Percentiles rank a stretch among this genome's conserved stretches.
phyloP scores from a whole-genome alignment of 2,113 vertebrate species.

The Percopsis transmontana region DNA sequence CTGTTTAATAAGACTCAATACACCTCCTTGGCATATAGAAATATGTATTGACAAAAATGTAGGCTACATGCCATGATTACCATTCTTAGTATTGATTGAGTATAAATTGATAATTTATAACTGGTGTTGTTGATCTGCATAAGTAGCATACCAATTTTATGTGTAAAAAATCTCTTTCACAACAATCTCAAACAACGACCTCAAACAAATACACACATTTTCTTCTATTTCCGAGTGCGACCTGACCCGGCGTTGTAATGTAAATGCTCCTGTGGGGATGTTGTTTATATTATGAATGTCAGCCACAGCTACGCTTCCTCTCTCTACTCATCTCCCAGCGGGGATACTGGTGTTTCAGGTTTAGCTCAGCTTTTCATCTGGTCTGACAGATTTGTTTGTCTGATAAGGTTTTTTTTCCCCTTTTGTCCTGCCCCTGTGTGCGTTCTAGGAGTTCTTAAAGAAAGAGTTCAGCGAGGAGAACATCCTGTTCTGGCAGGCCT shows the following conservation, averaged over 20 bases:
- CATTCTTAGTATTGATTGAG: too few species aligned
- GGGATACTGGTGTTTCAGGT: neutral
- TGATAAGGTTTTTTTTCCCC: neutral
- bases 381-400: neutral
- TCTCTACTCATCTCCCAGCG: neutral
- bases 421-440: neutral
- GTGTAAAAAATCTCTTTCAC: too few species aligned
- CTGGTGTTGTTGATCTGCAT: too few species aligned
- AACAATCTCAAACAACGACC: neutral
- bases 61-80: too few species aligned
- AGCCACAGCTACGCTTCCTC: neutral
- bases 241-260: neutral
- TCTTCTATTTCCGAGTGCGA: neutral
- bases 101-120: too few species aligned
- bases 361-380: neutral
- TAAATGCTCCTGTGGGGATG: too few species aligned
- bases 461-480: slow-evolving; percentile 99
- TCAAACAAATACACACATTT: neutral
- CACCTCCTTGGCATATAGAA: too few species aligned
- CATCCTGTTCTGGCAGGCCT: slow-evolving; percentile 98
- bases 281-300: neutral
- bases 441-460: slow-evolving; percentile 90
- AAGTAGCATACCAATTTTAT: too few species aligned
- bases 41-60: too few species aligned
- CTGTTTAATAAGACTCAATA: too few species aligned